Evolutionary conservation across 2,888 invertebrate species (phyloP), one percentile per base, ranked within the genome.

Genomic region (Cancer borealis): DNA sequence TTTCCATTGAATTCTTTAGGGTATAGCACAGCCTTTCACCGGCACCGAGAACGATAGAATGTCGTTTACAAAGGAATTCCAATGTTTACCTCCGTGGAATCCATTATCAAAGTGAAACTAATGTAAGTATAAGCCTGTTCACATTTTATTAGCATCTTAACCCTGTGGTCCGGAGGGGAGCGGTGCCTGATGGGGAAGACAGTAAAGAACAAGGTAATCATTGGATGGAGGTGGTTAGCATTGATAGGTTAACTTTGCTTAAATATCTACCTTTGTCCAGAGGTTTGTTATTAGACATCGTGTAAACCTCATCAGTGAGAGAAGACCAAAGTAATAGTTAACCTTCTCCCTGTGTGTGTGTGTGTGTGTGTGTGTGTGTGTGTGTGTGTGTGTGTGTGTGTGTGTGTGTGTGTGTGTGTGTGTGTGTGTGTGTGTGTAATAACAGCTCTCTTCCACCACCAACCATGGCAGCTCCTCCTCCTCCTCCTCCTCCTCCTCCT

Each of bases 351-450:
- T 4, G 73, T 73, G 73, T 73, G 79, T 79, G 79, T 79, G 79
- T 79, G 79, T 79, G 79, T 79, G 79, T 79, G 79, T 79, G 79
- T 79, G 79, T 79, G 79, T 79, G 79, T 79, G 79, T 79, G 79
- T 79, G 79, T 79, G 79, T 79, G 79, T 79, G 79, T 79, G 79
- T 79, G 79, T 79, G 30, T 79, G 79, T 79, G 79, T 79, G 79
- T 30, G 30, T 79, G 79, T 79, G 79, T 79, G 79, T 79, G 79
- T 79, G 79, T 79, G 79, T 79, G 79, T 79, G 79, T 79, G 79
- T 79, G 79, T 79, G 79, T 79, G 79, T 79, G 79, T 30, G 30
- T 79, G 26, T 79, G 30, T 79, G n/a, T 12, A 39, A 39, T 8
- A 79, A 79, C 21, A 79, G 12, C 79, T 79, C 26, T 30, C 79